These are phyloP conservation scores for Geotria australis DNA, from an alignment of 2,797 vertebrate species.

Conservation along the genomic window DNA sequence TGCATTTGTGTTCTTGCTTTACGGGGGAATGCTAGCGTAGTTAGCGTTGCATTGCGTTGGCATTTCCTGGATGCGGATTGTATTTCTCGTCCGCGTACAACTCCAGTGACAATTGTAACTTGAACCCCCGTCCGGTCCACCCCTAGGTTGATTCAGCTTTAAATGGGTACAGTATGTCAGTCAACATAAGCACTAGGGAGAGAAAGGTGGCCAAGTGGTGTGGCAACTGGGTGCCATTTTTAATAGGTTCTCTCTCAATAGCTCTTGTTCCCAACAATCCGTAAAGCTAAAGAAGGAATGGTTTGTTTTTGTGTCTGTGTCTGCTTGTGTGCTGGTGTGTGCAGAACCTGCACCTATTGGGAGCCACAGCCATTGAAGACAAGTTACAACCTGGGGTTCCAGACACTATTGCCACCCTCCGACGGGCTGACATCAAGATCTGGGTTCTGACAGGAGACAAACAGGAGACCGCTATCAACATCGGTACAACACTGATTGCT, in stretches of 20 bases:
- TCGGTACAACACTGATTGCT: slow-evolving; percentile 21
- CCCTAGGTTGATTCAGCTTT: no score
- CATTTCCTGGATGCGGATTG: no score
- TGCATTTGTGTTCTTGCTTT: neutral
- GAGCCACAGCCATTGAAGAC: slow-evolving; percentile 86
- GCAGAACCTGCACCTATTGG: slow-evolving; percentile 56
- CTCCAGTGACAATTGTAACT: no score
- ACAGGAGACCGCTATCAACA: slow-evolving; percentile 84
- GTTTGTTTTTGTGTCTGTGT: neutral
- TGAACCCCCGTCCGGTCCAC: no score
- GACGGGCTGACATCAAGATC: slow-evolving; percentile 78
- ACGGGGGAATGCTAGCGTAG: no score
- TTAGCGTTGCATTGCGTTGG: no score
- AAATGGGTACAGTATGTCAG: no score
- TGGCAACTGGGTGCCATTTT: no score
- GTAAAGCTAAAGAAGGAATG: neutral
- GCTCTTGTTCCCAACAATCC: neutral
- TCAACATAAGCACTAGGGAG: no score
- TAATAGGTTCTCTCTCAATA: neutral
- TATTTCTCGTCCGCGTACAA: no score
- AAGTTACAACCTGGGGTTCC: slow-evolving; percentile 69
- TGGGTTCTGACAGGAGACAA: slow-evolving; percentile 95
- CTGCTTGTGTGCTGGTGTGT: neutral
- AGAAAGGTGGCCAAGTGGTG: no score
- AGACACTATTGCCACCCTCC: slow-evolving; percentile 65